Evolutionary conservation across 2,888 invertebrate genomes (phyloP).

Genomic region (Watsonalla binaria): DNA sequence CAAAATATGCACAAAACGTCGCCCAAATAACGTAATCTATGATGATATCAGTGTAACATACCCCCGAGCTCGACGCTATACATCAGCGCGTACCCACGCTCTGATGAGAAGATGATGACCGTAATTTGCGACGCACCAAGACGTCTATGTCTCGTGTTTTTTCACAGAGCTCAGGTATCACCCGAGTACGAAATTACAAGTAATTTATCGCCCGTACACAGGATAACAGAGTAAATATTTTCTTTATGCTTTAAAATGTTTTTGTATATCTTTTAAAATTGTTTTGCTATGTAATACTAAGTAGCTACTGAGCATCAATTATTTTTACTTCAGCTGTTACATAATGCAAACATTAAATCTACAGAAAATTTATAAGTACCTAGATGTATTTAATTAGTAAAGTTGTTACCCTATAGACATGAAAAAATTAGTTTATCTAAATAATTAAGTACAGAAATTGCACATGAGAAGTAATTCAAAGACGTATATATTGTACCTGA

Average conservation of each 20-base stretch:
- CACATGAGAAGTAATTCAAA: too few species aligned
- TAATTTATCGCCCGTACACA: slow-evolving; percentile 71
- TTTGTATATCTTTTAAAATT: background rate
- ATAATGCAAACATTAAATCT: too few species aligned
- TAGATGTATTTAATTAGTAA: too few species aligned
- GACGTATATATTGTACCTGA: too few species aligned
- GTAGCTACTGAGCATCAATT: too few species aligned
- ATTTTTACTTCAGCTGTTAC: too few species aligned
- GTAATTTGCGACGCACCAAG: slow-evolving; percentile 79
- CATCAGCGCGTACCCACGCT: slow-evolving; percentile 73
- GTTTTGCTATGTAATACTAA: background rate
- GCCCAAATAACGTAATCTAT: slow-evolving; percentile 14
- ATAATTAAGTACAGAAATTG: too few species aligned
- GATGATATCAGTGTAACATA: slow-evolving; percentile 26
- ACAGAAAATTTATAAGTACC: too few species aligned
- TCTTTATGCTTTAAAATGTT: slow-evolving; percentile 12
- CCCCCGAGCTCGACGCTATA: slow-evolving; percentile 60
- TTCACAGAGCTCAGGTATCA: slow-evolving; percentile 76
- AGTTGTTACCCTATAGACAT: too few species aligned
- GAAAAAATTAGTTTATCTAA: too few species aligned
- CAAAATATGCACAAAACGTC: background rate
- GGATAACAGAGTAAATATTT: slow-evolving; percentile 50
- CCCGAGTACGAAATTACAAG: slow-evolving; percentile 74
- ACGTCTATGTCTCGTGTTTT: slow-evolving; percentile 78
- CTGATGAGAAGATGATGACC: slow-evolving; percentile 79